Percentiles rank a stretch among this genome's conserved stretches.
These are phyloP conservation scores for Tenrec ecaudatus DNA, from an alignment of 2,113 vertebrate species.

Conservation along the genomic window DNA sequence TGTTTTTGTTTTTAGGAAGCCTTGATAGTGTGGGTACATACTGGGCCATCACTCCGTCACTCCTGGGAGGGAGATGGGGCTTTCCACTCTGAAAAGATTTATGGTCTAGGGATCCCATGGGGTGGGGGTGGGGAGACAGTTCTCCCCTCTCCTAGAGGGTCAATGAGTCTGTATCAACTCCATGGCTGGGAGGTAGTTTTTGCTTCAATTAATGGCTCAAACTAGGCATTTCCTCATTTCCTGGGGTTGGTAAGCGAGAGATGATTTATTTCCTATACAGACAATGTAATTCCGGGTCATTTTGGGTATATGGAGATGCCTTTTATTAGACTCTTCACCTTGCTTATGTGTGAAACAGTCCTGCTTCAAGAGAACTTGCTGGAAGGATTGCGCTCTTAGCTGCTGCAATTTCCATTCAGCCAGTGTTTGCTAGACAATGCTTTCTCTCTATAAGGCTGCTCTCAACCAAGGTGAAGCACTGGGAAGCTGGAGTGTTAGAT, in stretches of 20 bases:
- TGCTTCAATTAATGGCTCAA: neutral
- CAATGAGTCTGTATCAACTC: too few relatives aligned
- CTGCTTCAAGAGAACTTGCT: neutral
- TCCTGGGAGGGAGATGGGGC: too few relatives aligned
- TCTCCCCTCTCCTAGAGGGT: too few relatives aligned
- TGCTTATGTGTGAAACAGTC: neutral
- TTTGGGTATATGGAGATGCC: neutral
- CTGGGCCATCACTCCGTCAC: too few relatives aligned
- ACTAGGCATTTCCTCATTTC: neutral
- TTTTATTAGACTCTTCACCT: neutral
- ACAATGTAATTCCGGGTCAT: neutral
- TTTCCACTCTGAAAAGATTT: too few relatives aligned
- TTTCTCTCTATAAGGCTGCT: neutral
- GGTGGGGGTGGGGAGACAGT: too few relatives aligned
- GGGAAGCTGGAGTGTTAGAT: neutral
- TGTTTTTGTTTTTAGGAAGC: too few relatives aligned
- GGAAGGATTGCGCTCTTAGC: neutral
- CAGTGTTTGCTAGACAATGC: neutral
- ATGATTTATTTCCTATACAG: neutral
- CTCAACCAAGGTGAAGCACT: neutral
- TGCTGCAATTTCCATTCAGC: neutral
- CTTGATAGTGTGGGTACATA: too few relatives aligned
- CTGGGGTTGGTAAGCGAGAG: fast-evolving
- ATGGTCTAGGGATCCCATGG: too few relatives aligned
- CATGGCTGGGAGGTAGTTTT: too few relatives aligned